phyloP scores from a whole-genome alignment of 37 sponge, comb jelly and placozoan genomes.

The Cladorhizidae sp. region DNA sequence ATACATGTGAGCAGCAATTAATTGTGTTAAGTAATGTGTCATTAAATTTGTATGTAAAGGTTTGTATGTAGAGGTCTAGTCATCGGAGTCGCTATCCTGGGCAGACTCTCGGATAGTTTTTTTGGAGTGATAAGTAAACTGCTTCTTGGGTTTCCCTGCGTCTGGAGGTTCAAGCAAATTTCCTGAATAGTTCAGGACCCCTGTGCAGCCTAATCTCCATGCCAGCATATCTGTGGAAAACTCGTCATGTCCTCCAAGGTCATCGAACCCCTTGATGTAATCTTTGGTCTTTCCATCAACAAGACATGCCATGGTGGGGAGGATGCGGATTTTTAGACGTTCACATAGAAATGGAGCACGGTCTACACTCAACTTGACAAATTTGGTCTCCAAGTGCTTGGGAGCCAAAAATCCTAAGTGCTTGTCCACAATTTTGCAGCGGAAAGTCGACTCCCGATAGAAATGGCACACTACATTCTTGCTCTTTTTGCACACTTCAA shows the following conservation, averaged over 20 bases:
- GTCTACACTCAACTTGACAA: conserved; percentile 92
- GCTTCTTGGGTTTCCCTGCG: conserved; percentile 19
- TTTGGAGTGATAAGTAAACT: conserved; percentile 25
- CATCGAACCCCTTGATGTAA: conserved; percentile 95
- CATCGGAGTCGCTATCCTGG: conserved; percentile 56
- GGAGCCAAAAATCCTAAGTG: conserved; percentile 88
- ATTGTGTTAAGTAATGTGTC: too few species aligned
- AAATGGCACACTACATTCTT: conserved; percentile 93
- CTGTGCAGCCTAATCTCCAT: conserved; percentile 90
- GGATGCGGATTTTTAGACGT: conserved; percentile 80
- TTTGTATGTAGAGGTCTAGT: too few species aligned
- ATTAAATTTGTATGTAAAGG: too few species aligned
- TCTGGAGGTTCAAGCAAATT: conserved; percentile 83
- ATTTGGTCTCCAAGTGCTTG: conserved; percentile 91
- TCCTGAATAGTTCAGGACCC: conserved; percentile 87
- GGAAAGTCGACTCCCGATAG: conserved; percentile 82
- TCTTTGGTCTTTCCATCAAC: conserved; percentile 83
- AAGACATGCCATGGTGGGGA: conserved; percentile 87
- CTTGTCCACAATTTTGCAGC: conserved; percentile 99
- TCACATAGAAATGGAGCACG: conserved; percentile 92
- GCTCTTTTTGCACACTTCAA: conserved; percentile 89
- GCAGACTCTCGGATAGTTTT: conserved; percentile 32
- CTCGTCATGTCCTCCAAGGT: conserved; percentile 91
- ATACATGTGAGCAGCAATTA: too few species aligned
- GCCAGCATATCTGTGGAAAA: conserved; percentile 96